Conservation (phyloP, 2,113 vertebrate species). For the Eira barbara region DNA sequence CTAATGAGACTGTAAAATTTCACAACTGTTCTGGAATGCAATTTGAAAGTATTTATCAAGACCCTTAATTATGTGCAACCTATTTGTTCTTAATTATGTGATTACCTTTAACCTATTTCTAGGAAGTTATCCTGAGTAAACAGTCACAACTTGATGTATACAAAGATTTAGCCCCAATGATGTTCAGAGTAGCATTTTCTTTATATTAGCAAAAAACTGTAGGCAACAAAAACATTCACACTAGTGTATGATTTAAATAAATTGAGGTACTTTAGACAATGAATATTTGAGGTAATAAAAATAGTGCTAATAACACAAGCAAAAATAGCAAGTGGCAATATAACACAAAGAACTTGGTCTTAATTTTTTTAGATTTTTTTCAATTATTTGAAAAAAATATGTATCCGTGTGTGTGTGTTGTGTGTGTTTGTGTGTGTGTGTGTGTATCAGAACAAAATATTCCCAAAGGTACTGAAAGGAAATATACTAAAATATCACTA, state of each 20-base stretch:
- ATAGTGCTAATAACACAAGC: neutral
- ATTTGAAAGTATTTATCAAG: neutral
- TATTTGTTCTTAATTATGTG: neutral
- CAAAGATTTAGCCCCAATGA: neutral
- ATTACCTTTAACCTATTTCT: neutral
- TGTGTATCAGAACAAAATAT: neutral
- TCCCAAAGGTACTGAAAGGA: neutral
- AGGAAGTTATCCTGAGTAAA: conserved; percentile 18
- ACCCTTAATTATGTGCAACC: neutral
- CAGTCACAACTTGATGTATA: neutral
- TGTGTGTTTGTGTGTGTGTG: neutral
- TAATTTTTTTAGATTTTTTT: neutral
- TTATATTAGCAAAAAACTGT: neutral
- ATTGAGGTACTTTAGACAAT: neutral
- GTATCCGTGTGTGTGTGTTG: neutral
- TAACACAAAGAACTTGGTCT: neutral
- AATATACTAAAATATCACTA: neutral
- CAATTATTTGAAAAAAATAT: neutral
- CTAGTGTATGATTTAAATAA: conserved; percentile 9
- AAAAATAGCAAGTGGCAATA: neutral
- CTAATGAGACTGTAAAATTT: neutral
- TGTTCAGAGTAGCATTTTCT: neutral
- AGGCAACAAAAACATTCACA: neutral
- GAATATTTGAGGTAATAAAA: conserved; percentile 21
- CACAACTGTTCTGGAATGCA: neutral